Evolutionary conservation across 2,888 invertebrate genomes (phyloP).

Genomic region (Pimpla rufipes): DNA sequence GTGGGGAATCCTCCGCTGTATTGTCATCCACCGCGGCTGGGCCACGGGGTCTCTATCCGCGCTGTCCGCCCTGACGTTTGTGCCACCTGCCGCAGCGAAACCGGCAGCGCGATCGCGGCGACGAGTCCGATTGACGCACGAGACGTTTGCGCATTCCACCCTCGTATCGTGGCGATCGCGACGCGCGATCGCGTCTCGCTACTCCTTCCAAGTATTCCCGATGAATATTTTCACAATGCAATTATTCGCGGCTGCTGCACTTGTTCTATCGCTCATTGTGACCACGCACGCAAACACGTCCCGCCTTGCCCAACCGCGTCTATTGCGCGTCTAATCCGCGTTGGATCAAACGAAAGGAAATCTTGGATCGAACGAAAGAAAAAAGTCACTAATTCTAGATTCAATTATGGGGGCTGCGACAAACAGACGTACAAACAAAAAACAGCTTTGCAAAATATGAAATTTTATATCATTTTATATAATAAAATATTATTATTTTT

Average conservation of each 20-base stretch:
- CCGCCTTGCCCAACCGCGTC: background rate
- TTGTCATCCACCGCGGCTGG: background rate
- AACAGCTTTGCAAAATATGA: no score
- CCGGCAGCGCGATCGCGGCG: conserved; percentile 55
- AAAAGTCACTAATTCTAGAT: no score
- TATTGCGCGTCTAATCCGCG: conserved; percentile 33
- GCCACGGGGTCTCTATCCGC: background rate
- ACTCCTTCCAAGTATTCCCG: conserved; percentile 77
- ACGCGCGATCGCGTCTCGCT: conserved; percentile 62
- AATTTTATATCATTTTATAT: no score
- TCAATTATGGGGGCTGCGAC: no score
- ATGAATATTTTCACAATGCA: conserved; percentile 78
- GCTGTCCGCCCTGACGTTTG: no score
- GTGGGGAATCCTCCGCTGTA: background rate
- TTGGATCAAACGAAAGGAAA: conserved; percentile 21
- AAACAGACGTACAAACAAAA: no score
- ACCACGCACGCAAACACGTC: conserved; percentile 27
- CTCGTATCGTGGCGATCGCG: conserved; percentile 72
- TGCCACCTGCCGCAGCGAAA: conserved; percentile 14
- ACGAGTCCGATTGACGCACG: conserved; percentile 71
- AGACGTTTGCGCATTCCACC: conserved; percentile 71
- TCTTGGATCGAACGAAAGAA: conserved; percentile 3
- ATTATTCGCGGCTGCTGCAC: conserved; percentile 72
- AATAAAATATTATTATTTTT: no score
- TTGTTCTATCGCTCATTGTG: conserved; percentile 8